Evolutionary conservation across 2,113 vertebrate species (phyloP).

Genomic region (Picathartes gymnocephalus): DNA sequence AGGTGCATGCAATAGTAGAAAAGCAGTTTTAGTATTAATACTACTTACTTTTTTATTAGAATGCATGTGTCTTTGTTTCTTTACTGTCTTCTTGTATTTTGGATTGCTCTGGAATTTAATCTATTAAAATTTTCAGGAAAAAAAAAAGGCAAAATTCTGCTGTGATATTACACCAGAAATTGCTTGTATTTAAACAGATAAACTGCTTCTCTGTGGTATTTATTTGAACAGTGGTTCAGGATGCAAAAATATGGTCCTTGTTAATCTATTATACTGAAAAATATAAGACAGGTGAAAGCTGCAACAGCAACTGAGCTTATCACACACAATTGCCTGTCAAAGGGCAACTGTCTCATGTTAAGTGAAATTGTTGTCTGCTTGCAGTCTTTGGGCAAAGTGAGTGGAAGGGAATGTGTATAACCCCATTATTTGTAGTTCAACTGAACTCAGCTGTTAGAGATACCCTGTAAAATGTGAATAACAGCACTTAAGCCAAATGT

Average conservation of each 20-base stretch:
- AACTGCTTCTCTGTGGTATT: neutral
- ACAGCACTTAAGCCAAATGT: neutral
- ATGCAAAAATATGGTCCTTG: neutral
- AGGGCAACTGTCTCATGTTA: neutral
- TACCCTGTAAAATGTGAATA: neutral
- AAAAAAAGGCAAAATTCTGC: neutral
- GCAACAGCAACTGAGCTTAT: neutral
- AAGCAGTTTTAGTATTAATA: neutral
- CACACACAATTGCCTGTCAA: neutral
- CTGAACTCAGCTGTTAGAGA: neutral
- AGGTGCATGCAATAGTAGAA: neutral
- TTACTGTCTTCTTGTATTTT: neutral
- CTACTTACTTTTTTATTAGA: neutral
- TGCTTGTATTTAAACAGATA: neutral
- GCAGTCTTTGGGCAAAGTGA: neutral
- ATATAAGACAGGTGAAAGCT: slow-evolving; percentile 7
- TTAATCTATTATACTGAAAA: neutral
- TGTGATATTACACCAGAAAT: neutral
- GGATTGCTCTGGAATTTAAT: neutral
- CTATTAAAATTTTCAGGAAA: neutral
- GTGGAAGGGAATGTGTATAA: neutral
- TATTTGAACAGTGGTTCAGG: neutral
- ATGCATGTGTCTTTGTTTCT: neutral
- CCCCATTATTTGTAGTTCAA: neutral
- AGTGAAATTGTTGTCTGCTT: slow-evolving; percentile 10